Percentiles rank a stretch among this genome's conserved stretches.
Conservation (phyloP, 2,888 invertebrate genomes). For the Rhimphoctona megacephalus region DNA sequence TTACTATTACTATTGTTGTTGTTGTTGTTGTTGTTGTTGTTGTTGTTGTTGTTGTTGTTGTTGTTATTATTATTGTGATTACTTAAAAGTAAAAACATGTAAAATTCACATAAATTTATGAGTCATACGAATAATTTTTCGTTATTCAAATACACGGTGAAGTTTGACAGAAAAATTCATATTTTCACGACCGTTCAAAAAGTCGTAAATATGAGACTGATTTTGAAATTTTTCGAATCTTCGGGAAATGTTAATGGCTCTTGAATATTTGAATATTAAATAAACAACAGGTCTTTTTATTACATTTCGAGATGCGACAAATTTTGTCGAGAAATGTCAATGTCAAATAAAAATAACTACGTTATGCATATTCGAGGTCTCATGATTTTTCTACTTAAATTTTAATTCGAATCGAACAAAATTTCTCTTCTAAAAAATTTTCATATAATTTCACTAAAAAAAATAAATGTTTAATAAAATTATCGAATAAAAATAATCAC, state of each 20-base stretch:
- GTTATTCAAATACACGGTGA: not conserved
- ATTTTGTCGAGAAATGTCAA: not conserved
- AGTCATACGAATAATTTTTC: not conserved
- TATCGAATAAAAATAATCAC: too few relatives aligned
- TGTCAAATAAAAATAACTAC: constrained; percentile 5
- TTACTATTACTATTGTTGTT: too few relatives aligned
- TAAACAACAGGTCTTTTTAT: not conserved
- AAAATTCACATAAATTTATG: not conserved
- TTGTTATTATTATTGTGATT: not conserved
- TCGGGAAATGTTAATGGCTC: not conserved
- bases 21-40: too few relatives aligned
- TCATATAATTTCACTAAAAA: too few relatives aligned
- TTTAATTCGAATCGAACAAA: not conserved
- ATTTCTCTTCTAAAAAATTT: not conserved
- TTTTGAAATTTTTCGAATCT: not conserved
- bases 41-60: too few relatives aligned
- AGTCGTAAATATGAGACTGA: not conserved
- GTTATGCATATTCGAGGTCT: not conserved
- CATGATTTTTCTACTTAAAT: not conserved
- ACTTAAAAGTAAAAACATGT: not conserved
- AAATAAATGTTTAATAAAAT: too few relatives aligned
- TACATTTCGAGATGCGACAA: not conserved
- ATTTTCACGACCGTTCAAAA: too few relatives aligned
- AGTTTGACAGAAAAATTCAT: not conserved
- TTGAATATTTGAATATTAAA: not conserved